phyloP scores from a whole-genome alignment of 2,888 invertebrate species.

The Protophormia terraenovae region DNA sequence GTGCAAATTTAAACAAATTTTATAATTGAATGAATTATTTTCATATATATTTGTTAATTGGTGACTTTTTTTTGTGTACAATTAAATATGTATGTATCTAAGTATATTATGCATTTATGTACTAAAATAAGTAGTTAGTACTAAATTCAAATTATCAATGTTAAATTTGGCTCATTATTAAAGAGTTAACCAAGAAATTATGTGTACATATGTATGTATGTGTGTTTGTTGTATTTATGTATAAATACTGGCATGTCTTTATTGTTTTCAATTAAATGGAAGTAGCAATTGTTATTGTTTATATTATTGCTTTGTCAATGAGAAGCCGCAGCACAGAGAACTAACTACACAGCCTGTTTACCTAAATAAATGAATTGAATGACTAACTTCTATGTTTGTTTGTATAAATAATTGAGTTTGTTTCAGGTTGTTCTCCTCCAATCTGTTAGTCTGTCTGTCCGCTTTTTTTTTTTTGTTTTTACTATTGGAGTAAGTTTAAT shows the following conservation, averaged over 20 bases:
- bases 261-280: not conserved
- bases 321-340: not conserved
- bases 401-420: not conserved
- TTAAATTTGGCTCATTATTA: conserved; percentile 22
- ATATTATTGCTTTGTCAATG: not conserved
- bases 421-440: conserved; percentile 36
- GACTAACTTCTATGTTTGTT: not conserved
- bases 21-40: no score
- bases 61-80: not conserved
- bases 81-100: not conserved
- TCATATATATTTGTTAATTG: no score
- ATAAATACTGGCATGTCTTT: not conserved
- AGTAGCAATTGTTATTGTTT: conserved; percentile 30
- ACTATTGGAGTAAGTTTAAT: conserved; percentile 33
- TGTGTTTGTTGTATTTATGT: not conserved
- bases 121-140: no score
- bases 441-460: conserved; percentile 6
- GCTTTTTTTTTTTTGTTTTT: not conserved
- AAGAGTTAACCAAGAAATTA: not conserved
- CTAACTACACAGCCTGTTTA: not conserved
- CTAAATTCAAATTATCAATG: conserved; percentile 14
- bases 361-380: conserved; percentile 2
- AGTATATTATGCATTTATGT: not conserved
- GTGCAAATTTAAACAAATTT: no score
- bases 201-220: not conserved